Evolutionary conservation across 2,888 invertebrate genomes (phyloP), one percentile per base, ranked within the genome.

Genomic region (Bombylius major): DNA sequence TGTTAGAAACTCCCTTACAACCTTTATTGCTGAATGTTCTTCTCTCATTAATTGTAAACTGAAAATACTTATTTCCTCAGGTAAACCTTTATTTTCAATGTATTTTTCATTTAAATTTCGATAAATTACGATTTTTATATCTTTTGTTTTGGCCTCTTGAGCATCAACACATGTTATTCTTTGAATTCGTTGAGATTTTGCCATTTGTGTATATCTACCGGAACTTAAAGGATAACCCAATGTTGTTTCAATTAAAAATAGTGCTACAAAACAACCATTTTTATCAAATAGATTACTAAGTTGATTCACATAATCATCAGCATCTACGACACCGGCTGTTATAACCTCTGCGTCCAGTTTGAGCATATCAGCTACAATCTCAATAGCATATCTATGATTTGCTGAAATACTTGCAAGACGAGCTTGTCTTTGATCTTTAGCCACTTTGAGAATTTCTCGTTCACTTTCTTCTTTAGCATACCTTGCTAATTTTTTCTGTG

Each of bases 241-340:
- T 11, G 39, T 78, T 32, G 80, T 69, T 62, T 86, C 85, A 71
- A 84, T 83, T 67, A 81, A 83, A 58, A 89, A 77, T 56, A 86
- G 75, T 51, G 86, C 68, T 50, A 82, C 81, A 60, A 76, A 76
- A 56, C 77, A 75, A 3, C 84, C 84, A 32, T 82, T 82, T 58
- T 80, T 79, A 7, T 73, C 77, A 31, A 84, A 78, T 47, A 86
- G 77, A 62, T 79, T 81, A 51, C 81, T 79, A 56, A 89, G 69
- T 31, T 80, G 66, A 11, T 82, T 79, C 3, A 86, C 70, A 64
- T 83, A 80, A 55, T 76, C 67, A 56, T 82, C 81, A 50, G 80
- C 79, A 70, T 91, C 91, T 54, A 80, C 77, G 6, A 87, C 77
- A 52, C 86, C 87, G 56, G 87, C 87, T 9, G 87, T 70, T 58